phyloP scores from a whole-genome alignment of 2,113 vertebrate genomes.

The Telmatochromis brichardi region DNA sequence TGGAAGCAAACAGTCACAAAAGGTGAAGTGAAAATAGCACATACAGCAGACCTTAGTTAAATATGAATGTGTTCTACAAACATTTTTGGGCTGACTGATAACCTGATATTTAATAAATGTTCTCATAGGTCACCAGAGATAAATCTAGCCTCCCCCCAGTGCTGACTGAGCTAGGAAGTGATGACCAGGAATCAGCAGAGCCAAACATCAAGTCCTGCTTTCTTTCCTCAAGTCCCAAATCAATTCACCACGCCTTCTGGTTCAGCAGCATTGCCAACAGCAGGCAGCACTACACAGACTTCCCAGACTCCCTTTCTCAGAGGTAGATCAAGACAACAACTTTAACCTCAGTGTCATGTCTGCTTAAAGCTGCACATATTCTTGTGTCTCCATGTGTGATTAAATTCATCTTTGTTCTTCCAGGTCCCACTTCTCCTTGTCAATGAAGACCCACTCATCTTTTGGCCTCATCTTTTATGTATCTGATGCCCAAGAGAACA shows the following conservation, averaged over 20 bases:
- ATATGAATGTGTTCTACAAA: not conserved
- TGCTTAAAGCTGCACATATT: not conserved
- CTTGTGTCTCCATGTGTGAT: not conserved
- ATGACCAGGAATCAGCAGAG: constrained; percentile 47
- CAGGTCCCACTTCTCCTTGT: constrained; percentile 88
- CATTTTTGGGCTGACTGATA: not conserved
- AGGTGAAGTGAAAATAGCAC: constrained; percentile 63
- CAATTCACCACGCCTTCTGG: constrained; percentile 70
- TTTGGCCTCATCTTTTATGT: constrained; percentile 88
- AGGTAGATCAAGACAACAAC: constrained; percentile 61
- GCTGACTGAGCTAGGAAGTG: constrained; percentile 64
- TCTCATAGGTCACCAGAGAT: constrained; percentile 73
- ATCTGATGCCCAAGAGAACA: constrained; percentile 78
- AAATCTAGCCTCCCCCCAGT: constrained; percentile 65
- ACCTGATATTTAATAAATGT: not conserved
- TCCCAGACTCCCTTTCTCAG: constrained; percentile 77
- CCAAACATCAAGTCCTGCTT: constrained; percentile 68
- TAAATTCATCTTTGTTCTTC: not conserved
- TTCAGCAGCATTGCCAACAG: constrained; percentile 86
- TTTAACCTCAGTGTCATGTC: not conserved
- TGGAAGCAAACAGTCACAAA: constrained; percentile 75
- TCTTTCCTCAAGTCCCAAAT: constrained; percentile 73
- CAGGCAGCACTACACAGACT: constrained; percentile 80
- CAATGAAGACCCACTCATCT: constrained; percentile 84
- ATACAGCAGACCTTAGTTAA: not conserved